Conservation (phyloP, 2,113 vertebrate species). For the Heteronetta atricapilla region DNA sequence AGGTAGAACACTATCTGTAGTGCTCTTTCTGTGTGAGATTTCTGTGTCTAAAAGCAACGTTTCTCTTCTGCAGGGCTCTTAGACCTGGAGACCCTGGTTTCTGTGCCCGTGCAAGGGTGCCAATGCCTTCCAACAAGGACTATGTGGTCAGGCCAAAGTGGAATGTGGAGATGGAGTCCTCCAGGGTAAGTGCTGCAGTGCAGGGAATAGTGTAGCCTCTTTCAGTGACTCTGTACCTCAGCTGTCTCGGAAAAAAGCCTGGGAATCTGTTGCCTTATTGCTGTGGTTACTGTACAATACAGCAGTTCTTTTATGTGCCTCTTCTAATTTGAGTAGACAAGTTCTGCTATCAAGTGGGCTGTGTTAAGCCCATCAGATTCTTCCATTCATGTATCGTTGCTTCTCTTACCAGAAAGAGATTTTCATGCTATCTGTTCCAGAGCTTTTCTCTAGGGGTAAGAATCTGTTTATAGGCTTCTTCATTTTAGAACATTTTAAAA, state of each 20-base stretch:
- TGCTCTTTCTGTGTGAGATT: background rate
- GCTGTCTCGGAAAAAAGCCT: background rate
- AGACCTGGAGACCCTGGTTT: conserved; percentile 96
- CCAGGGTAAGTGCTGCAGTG: conserved; percentile 81
- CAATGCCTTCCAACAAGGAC: conserved; percentile 98
- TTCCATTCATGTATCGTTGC: background rate
- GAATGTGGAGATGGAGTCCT: conserved; percentile 94
- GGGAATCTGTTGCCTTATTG: background rate
- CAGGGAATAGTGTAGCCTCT: background rate
- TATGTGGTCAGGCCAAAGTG: conserved; percentile 98
- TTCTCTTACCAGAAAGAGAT: background rate
- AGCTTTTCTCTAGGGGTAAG: background rate
- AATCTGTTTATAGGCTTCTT: background rate
- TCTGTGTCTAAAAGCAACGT: background rate
- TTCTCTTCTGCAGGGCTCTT: conserved; percentile 82
- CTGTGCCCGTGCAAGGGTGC: conserved; percentile 93
- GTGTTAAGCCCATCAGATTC: background rate
- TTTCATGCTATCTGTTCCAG: background rate
- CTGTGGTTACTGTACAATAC: background rate
- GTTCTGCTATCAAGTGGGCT: background rate
- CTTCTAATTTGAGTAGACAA: background rate
- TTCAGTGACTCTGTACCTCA: background rate
- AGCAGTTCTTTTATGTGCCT: background rate
- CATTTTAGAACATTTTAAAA: background rate
- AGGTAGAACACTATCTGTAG: background rate